Base-by-base conservation (phyloP, 2,113 vertebrate species). In the Neogobius melanostomus region DNA sequence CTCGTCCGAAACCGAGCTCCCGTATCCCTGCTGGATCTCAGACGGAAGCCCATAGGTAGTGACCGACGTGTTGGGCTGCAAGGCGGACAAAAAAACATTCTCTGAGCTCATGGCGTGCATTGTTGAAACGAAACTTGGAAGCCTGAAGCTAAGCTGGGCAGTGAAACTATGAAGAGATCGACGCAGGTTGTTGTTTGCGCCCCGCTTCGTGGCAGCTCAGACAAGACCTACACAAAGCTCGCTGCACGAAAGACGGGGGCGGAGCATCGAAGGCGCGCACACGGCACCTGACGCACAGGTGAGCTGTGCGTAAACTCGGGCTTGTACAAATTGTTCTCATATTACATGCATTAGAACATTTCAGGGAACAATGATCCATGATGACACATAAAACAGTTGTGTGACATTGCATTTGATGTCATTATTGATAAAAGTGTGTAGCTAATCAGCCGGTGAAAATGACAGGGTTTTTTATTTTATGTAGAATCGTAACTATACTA, bases 21-120 rank as follows among this genome's bases (percentile, higher is more conserved):
- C 82, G 9, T 82, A 73, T 48, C 73, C 82, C 36, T 92, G 72
- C 8, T 88, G 85, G 17, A 67, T 46, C 0, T 92, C 90, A 0
- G 90, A 73, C 74, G 91, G 92, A 14, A 93, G 76, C 0, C 85
- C 93, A 73, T 93, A 93, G 11, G 90, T 92, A 70, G 87, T 91
- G 45, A 92, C 91, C 12, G 80, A 47, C 14, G 21, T 80, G 76
- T 91, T 89, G 68, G 91, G 91, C 92, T 93, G 91, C 11, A 93
- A 51, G 17, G 91, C 83, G 70, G 93, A 82, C 11, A 88, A 28
- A 81, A 93, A 93, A 0, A 74, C 82, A 51, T 8, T 79, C 0
- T 93, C 91, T 74, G 89, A 80, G 44, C 50, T 70, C 54, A 69
- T 0, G 12, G 46, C 59, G 48, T 71, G 90, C 91, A 92, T 92